Conservation (phyloP, 2,797 vertebrate species). For the Oreochromis grahami region DNA sequence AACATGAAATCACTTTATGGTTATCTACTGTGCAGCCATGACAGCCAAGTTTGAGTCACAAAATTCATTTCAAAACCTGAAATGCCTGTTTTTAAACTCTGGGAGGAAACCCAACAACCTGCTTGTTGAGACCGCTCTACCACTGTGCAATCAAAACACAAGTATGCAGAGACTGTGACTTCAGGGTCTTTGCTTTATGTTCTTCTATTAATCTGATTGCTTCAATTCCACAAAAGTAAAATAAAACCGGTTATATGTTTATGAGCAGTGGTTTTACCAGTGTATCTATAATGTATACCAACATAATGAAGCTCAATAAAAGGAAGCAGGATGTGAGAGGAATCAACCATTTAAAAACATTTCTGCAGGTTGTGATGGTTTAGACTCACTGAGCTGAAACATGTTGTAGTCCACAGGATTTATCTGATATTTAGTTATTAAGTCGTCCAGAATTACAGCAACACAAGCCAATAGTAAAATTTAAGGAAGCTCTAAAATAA, state of each 20-base stretch:
- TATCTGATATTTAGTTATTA: neutral
- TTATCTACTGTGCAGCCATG: neutral
- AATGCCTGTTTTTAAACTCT: neutral
- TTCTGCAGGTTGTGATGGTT: neutral
- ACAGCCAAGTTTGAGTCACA: neutral
- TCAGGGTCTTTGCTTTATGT: neutral
- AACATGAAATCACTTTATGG: neutral
- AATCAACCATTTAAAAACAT: neutral
- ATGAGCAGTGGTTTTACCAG: neutral
- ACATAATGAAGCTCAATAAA: neutral
- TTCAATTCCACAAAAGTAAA: neutral
- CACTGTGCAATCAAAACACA: neutral
- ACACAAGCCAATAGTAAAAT: neutral
- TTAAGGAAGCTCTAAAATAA: neutral
- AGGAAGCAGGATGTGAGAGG: neutral
- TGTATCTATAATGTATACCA: neutral
- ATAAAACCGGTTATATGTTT: neutral
- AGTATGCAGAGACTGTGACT: neutral
- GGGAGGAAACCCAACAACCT: neutral
- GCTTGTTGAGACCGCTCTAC: fast-evolving
- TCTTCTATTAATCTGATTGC: neutral
- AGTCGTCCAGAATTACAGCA: neutral
- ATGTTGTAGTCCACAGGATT: neutral
- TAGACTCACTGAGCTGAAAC: neutral
- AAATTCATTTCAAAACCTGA: neutral